Percentiles rank a stretch among this genome's conserved stretches.
These are phyloP conservation scores for Nasua narica DNA, from an alignment of 2,797 vertebrate genomes.

Conservation along the genomic window DNA sequence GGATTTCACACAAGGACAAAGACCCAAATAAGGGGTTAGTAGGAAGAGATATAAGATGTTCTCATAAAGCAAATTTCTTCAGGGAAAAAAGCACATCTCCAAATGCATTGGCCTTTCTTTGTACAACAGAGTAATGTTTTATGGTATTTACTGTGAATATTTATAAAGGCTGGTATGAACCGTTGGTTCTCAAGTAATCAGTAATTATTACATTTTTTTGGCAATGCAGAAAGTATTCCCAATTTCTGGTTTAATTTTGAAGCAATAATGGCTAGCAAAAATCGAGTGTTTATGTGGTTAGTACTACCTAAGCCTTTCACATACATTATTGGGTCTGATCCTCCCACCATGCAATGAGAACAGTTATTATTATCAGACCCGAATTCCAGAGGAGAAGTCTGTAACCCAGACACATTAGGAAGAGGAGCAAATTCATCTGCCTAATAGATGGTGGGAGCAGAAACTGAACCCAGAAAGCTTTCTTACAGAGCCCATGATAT, in stretches of 20 bases:
- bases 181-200: background rate
- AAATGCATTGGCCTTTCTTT: background rate
- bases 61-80: background rate
- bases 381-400: background rate
- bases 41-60: background rate
- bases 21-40: background rate
- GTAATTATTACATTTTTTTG: background rate
- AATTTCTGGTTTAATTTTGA: background rate
- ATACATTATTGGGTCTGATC: background rate
- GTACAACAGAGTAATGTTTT: background rate
- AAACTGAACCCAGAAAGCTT: background rate
- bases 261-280: background rate
- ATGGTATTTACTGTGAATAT: background rate
- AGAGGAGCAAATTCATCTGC: background rate
- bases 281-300: background rate
- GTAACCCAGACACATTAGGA: background rate
- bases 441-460: background rate
- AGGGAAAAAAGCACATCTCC: background rate
- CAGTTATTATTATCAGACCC: background rate
- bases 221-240: background rate
- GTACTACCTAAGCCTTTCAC: background rate
- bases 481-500: background rate
- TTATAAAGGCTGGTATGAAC: background rate
- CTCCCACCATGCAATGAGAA: background rate
- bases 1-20: background rate